Evolutionary conservation across 2,888 invertebrate genomes (phyloP).

Genomic region (Melolontha melolontha): DNA sequence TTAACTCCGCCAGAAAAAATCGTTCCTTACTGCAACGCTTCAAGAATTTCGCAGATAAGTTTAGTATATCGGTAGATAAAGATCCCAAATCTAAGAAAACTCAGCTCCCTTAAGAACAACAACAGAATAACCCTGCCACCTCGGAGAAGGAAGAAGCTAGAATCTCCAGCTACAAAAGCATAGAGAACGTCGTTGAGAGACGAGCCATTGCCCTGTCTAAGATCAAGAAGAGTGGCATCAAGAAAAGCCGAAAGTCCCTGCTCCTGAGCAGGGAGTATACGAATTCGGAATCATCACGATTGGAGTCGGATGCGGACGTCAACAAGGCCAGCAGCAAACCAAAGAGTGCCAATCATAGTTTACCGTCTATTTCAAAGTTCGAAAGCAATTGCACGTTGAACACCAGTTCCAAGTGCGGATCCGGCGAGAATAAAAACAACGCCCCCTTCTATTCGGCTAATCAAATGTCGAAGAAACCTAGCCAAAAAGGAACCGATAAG

Average conservation of each 20-base stretch:
- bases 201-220: slow-evolving; percentile 62
- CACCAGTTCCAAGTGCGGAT: slow-evolving; percentile 53
- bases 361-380: slow-evolving; percentile 62
- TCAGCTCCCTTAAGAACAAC: slow-evolving; percentile 55
- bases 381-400: slow-evolving; percentile 57
- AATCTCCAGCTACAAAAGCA: slow-evolving; percentile 57
- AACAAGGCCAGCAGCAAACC: slow-evolving; percentile 51
- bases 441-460: slow-evolving; percentile 37
- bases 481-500: slow-evolving; percentile 24
- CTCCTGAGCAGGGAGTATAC: slow-evolving; percentile 60
- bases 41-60: slow-evolving; percentile 69
- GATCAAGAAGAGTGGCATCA: slow-evolving; percentile 55
- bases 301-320: slow-evolving; percentile 59
- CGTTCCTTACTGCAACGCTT: slow-evolving; percentile 67
- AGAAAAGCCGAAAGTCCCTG: slow-evolving; percentile 62
- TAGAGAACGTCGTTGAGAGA: slow-evolving; percentile 57
- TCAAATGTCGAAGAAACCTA: slow-evolving; percentile 37
- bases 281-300: slow-evolving; percentile 53
- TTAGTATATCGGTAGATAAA: slow-evolving; percentile 67
- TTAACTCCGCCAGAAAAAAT: slow-evolving; percentile 59
- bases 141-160: slow-evolving; percentile 52
- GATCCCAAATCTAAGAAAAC: slow-evolving; percentile 57
- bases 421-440: slow-evolving; percentile 39
- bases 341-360: slow-evolving; percentile 57
- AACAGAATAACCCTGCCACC: slow-evolving; percentile 51